Base-by-base conservation (phyloP, 2,888 invertebrate genomes). In the Drosophila neonasuta region DNA sequence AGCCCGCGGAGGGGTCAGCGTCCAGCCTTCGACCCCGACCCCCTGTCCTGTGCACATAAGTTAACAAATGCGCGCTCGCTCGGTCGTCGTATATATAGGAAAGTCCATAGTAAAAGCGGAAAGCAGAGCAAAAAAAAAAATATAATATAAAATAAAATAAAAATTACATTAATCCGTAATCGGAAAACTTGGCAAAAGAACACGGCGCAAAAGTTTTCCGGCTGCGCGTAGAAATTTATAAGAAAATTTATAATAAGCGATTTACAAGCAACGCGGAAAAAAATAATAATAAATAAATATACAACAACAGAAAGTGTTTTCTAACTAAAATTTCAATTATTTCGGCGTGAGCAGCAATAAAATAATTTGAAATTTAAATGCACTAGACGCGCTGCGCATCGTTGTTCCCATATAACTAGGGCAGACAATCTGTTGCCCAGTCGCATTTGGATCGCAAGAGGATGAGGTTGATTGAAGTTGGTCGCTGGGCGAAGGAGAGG, bases 131-230 rank as follows among this genome's bases (percentile, higher is more conserved):
- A 15, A 15, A 51, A 63, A 51, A 63, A 67, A 60, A 54, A 68
- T 24, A 48, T 45, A 51, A 59, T 56, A 65, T 67, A 73, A 59
- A 67, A 65, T 60, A 59, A 71, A 64, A 70, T 65, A 66, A 67
- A 88, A 85, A 88, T 86, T 84, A 86, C 80, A 84, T 88, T 88
- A 88, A 87, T 86, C 76, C 74, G 77, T 87, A 87, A 87, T 88
- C 88, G 87, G 87, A 87, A 88, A 88, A 88, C 84, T 88, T 88
- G 86, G 75, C 68, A 58, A 44, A 56, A 56, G 64, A 39, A 71
- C 58, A 71, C 59, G 71, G 62, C 56, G 63, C 41, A 82, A 85
- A 83, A 74, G 61, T 85, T 85, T 80, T 63, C 34, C 42, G 50
- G 34, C 39, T 70, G 69, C 68, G 69, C 68, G 56, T 71, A 48